Evolutionary conservation across 1,140 invertebrate species (phyloP).

Genomic region (Maniola jurtina): DNA sequence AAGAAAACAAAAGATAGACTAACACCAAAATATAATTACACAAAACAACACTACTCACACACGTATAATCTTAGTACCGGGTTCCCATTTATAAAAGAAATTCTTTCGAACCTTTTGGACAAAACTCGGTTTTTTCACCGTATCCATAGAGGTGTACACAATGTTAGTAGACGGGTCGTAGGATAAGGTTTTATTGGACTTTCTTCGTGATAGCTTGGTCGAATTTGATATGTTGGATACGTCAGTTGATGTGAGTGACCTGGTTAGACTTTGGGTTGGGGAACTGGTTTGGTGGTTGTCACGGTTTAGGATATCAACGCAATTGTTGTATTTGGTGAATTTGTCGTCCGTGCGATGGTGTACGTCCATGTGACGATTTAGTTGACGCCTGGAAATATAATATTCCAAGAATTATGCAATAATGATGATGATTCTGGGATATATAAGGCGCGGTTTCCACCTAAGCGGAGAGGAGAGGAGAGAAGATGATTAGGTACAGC

Average conservation of each 20-base stretch:
- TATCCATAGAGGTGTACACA: slow-evolving; percentile 49
- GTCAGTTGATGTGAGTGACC: slow-evolving; percentile 6
- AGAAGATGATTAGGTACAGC: too few species aligned
- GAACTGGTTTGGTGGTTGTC: slow-evolving; percentile 20
- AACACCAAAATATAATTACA: slow-evolving; percentile 28
- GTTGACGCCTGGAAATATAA: slow-evolving; percentile 46
- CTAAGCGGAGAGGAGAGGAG: too few species aligned
- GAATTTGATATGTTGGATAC: slow-evolving; percentile 15
- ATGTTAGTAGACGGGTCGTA: slow-evolving; percentile 57
- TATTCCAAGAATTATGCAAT: too few species aligned
- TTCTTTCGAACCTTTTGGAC: slow-evolving; percentile 39
- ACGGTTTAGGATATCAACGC: slow-evolving; percentile 45
- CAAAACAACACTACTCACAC: slow-evolving; percentile 30
- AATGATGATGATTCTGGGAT: too few species aligned
- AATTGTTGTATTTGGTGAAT: slow-evolving; percentile 57
- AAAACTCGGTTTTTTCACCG: slow-evolving; percentile 41
- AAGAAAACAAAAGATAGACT: neutral
- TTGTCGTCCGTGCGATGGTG: slow-evolving; percentile 48
- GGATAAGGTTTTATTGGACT: slow-evolving; percentile 36
- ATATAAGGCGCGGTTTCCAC: too few species aligned
- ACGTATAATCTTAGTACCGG: slow-evolving; percentile 54
- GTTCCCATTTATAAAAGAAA: slow-evolving; percentile 60
- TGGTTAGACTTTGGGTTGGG: slow-evolving; percentile 2
- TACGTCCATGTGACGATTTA: slow-evolving; percentile 48
- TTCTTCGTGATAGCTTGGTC: slow-evolving; percentile 16